phyloP scores from a whole-genome alignment of 2,888 invertebrate species.

The Andrena fulva region DNA sequence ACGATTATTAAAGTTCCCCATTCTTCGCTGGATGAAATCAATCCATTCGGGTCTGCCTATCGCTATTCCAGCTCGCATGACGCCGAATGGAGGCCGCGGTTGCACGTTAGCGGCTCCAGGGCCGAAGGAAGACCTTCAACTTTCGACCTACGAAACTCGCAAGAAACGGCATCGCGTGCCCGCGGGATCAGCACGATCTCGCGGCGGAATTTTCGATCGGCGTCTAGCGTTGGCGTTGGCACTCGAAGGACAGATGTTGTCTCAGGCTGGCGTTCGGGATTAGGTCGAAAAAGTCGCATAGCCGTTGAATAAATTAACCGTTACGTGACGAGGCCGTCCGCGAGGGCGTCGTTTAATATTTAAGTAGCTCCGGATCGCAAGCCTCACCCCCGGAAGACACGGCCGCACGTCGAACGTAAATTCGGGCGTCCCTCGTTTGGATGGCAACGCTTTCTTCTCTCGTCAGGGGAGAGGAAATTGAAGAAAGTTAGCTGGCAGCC shows the following conservation, averaged over 20 bases:
- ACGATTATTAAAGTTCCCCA: background rate
- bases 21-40: background rate
- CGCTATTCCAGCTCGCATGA: slow-evolving; percentile 15
- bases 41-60: background rate
- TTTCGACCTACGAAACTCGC: slow-evolving; percentile 70
- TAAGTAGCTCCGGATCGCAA: background rate
- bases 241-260: slow-evolving; percentile 71
- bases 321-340: slow-evolving; percentile 32
- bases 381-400: background rate
- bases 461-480: slow-evolving; percentile 14
- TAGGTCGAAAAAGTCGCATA: slow-evolving; percentile 33
- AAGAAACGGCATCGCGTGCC: slow-evolving; percentile 73
- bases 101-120: slow-evolving; percentile 33
- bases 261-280: slow-evolving; percentile 36
- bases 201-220: slow-evolving; percentile 59
- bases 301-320: slow-evolving; percentile 56
- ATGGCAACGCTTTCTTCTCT: background rate
- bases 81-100: slow-evolving; percentile 46
- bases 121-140: slow-evolving; percentile 70
- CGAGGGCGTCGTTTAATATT: slow-evolving; percentile 9
- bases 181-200: slow-evolving; percentile 60
- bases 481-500: background rate
- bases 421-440: background rate
- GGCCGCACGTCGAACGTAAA: background rate
- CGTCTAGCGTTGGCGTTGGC: slow-evolving; percentile 47